These are phyloP conservation scores for Pteromalus puparum DNA, from an alignment of 1,140 invertebrate genomes.

Conservation along the genomic window DNA sequence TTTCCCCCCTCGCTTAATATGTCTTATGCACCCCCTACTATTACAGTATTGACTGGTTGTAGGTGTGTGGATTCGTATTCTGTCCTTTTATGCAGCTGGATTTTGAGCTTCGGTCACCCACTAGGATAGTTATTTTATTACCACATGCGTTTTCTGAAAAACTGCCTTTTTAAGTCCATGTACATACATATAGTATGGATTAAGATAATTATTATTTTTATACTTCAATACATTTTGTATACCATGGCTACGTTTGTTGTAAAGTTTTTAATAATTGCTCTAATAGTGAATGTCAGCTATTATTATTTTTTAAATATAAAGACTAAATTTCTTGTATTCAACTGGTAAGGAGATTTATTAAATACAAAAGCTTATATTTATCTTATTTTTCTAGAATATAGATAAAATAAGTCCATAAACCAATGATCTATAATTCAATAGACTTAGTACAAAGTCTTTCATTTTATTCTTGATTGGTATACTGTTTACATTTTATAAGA, in stretches of 20 bases:
- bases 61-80: too few relatives aligned
- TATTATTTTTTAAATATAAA: background rate
- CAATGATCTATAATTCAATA: background rate
- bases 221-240: too few relatives aligned
- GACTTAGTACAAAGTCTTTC: background rate
- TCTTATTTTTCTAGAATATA: conserved; percentile 1
- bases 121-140: too few relatives aligned
- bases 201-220: too few relatives aligned
- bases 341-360: background rate
- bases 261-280: too few relatives aligned
- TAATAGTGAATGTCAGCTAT: too few relatives aligned
- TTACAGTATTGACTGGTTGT: conserved; percentile 1
- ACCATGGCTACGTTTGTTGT: too few relatives aligned
- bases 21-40: background rate
- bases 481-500: background rate
- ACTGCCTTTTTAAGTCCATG: too few relatives aligned
- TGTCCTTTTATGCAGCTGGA: too few relatives aligned
- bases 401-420: background rate
- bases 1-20: background rate
- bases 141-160: too few relatives aligned
- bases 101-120: too few relatives aligned
- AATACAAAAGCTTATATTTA: conserved; percentile 17
- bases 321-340: background rate
- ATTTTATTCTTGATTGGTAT: background rate
- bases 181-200: too few relatives aligned